A percentile compares a stretch with the other conserved stretches of the same genome.
These are phyloP conservation scores for Acanthoscelides obtectus DNA, from an alignment of 2,888 invertebrate genomes.

Conservation along the genomic window DNA sequence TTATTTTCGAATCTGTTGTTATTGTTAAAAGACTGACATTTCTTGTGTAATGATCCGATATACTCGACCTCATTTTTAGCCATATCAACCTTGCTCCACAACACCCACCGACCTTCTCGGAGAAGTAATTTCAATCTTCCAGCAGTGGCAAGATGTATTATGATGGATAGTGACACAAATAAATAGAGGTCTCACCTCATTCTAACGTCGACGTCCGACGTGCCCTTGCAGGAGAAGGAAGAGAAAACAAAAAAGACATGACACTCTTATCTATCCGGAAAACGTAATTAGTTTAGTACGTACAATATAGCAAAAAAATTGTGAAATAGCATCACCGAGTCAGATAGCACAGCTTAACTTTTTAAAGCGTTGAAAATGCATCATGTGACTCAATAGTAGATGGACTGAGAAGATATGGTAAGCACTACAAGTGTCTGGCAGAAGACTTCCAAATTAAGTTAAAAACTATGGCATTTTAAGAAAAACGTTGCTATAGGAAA, in stretches of 20 bases:
- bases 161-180: background rate
- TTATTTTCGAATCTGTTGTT: too few species aligned
- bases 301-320: too few species aligned
- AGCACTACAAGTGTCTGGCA: too few species aligned
- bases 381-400: too few species aligned
- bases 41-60: background rate
- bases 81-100: background rate
- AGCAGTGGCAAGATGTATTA: background rate
- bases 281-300: background rate
- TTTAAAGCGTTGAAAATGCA: too few species aligned
- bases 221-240: background rate
- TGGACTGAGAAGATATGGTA: too few species aligned
- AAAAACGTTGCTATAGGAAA: too few species aligned
- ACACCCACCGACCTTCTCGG: background rate
- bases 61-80: background rate
- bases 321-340: too few species aligned
- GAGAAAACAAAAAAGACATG: background rate
- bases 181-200: background rate
- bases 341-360: too few species aligned
- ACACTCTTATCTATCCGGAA: background rate
- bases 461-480: too few species aligned
- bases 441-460: too few species aligned
- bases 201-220: background rate
- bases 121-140: background rate
- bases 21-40: too few species aligned